Conservation (phyloP, 2,797 vertebrate genomes). For the Glyptemys insculpta region DNA sequence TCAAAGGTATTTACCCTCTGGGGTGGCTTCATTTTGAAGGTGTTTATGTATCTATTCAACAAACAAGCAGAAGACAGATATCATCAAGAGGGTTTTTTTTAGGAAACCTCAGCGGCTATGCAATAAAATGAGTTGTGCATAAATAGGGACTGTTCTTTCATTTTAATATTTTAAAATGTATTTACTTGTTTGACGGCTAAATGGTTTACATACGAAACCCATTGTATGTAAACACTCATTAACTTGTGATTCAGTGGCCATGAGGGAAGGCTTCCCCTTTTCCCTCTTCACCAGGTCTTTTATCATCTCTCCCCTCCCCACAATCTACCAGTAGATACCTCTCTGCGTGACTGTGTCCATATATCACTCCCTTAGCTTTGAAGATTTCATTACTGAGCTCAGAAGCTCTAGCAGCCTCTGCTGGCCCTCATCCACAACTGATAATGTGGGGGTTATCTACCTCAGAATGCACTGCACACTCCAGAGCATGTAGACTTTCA, state of each 20-base stretch:
- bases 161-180: background rate
- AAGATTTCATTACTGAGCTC: background rate
- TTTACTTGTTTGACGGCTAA: fast-evolving
- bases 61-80: slow-evolving; percentile 39
- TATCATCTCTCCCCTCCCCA: background rate
- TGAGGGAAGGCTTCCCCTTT: background rate
- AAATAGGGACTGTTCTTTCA: background rate
- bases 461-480: background rate
- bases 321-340: background rate
- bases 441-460: background rate
- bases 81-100: background rate
- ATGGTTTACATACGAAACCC: background rate
- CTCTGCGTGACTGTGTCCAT: background rate
- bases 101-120: background rate
- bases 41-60: slow-evolving; percentile 87
- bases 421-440: background rate
- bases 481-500: background rate
- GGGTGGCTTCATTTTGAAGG: slow-evolving; percentile 78
- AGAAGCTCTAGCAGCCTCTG: background rate
- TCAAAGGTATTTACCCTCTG: slow-evolving; percentile 89
- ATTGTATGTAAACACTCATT: background rate
- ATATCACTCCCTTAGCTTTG: background rate
- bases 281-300: background rate
- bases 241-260: background rate
- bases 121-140: background rate